Percentiles rank a stretch among this genome's conserved stretches.
Evolutionary conservation across 2,888 invertebrate species (phyloP).

Genomic region (Cosmopolites sordidus): DNA sequence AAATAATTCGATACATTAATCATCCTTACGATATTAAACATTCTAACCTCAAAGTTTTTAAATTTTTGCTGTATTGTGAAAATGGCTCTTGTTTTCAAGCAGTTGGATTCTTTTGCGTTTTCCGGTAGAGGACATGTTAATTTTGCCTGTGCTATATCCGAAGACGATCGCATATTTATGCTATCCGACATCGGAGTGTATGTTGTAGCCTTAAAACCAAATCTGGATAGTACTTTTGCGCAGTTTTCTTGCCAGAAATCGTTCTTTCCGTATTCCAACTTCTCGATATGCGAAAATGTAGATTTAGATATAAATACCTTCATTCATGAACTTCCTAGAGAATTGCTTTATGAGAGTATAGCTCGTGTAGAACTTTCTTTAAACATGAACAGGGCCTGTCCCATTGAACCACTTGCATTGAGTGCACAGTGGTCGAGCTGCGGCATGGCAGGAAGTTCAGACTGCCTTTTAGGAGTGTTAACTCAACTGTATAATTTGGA

Average conservation of each 20-base stretch:
- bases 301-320: constrained; percentile 37
- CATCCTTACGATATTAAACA: too few relatives aligned
- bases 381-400: constrained; percentile 30
- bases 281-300: constrained; percentile 33
- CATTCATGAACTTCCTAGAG: constrained; percentile 32
- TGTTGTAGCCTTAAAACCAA: constrained; percentile 37
- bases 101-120: constrained; percentile 36
- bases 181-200: constrained; percentile 38
- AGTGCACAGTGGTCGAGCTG: constrained; percentile 40
- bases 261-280: constrained; percentile 32
- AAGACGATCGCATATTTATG: constrained; percentile 39
- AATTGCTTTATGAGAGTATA: constrained; percentile 37
- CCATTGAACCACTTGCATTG: constrained; percentile 30
- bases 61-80: too few relatives aligned
- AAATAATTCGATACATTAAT: too few relatives aligned
- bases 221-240: constrained; percentile 33
- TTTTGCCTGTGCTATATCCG: constrained; percentile 39
- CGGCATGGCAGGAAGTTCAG: constrained; percentile 30
- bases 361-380: constrained; percentile 36
- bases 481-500: constrained; percentile 40
- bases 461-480: constrained; percentile 32
- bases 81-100: constrained; percentile 26
- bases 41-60: too few relatives aligned
- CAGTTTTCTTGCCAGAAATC: constrained; percentile 36
- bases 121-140: constrained; percentile 33